Evolutionary conservation across 2,797 vertebrate genomes (phyloP).

Genomic region (Natrix natrix): DNA sequence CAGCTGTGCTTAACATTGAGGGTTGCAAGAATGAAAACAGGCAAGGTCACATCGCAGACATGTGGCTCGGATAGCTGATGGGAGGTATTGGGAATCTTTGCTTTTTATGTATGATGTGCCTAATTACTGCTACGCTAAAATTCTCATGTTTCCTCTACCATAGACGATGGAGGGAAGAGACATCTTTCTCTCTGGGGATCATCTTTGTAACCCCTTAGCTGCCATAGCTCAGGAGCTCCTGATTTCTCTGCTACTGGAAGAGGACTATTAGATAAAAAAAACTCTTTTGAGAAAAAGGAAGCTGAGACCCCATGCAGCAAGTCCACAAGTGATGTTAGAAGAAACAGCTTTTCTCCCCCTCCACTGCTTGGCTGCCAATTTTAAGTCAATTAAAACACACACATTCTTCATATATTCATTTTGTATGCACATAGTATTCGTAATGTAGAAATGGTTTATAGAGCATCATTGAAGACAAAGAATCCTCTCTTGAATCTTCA

Average conservation of each 20-base stretch:
- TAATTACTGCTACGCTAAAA: not conserved
- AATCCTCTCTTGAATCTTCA: not conserved
- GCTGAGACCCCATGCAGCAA: not conserved
- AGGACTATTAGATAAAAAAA: not conserved
- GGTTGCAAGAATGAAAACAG: not conserved
- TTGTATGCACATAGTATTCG: not conserved
- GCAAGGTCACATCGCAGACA: not conserved
- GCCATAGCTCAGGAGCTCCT: not conserved
- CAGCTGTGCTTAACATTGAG: not conserved
- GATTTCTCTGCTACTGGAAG: not conserved
- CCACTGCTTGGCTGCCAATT: not conserved
- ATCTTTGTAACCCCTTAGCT: not conserved
- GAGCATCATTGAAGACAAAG: not conserved
- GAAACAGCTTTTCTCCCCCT: not conserved
- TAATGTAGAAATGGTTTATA: not conserved
- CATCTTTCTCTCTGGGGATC: not conserved
- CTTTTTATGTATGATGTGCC: not conserved
- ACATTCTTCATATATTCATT: not conserved
- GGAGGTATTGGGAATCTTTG: not conserved
- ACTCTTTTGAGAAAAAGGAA: not conserved
- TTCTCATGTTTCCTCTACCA: not conserved
- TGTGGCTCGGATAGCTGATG: not conserved
- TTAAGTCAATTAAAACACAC: not conserved
- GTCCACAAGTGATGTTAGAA: not conserved
- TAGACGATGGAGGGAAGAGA: not conserved